Base-by-base conservation (phyloP, 2,797 vertebrate genomes). In the Sebastes itinus region DNA sequence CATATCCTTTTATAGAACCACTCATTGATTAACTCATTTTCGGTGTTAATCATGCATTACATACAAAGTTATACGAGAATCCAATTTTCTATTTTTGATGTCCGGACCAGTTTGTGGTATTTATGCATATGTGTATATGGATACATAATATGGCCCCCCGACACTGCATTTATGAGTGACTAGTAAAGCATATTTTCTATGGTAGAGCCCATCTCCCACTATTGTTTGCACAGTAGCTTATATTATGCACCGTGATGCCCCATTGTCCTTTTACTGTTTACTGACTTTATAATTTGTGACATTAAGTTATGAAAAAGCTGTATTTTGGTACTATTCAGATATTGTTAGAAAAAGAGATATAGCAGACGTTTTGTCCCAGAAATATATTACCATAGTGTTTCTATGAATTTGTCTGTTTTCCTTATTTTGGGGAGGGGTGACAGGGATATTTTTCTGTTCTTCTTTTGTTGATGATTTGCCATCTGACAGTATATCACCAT, bases 381-480 rank as follows among this genome's bases (percentile, higher is more conserved):
- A 89, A 85, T 92, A 94, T 94, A 92, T 90, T 92, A 91, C 86
- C 92, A 93, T 90, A 85, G 92, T 95, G 93, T 95, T 94, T 89
- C 94, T 93, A 94, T 89, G 91, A 95, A 90, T 80, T 88, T 89
- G 89, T 92, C 81, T 78, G 85, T 90, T 92, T 90, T 87, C 82
- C 58, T 89, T 85, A 73, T 96, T 96, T 95, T 94, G 94, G 95
- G 96, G 95, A 94, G 95, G 90, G 78, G 60, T 95, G 96, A 90
- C 79, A 70, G 82, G 77, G 83, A 85, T 85, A 78, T 88, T 90
- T 92, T 65, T 97, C 38, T 95, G 95, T 95, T 92, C 80, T 83
- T 89, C 77, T 89, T 93, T 87, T 85, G 89, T 95, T 97, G 96
- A 96, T 97, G 95, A 95, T 97, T 98, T 98, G 97, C 97, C 97